A percentile compares a stretch with the other conserved stretches of the same genome.
These are phyloP conservation scores for Alaudala cheleensis DNA, from an alignment of 2,113 vertebrate genomes.

Conservation along the genomic window DNA sequence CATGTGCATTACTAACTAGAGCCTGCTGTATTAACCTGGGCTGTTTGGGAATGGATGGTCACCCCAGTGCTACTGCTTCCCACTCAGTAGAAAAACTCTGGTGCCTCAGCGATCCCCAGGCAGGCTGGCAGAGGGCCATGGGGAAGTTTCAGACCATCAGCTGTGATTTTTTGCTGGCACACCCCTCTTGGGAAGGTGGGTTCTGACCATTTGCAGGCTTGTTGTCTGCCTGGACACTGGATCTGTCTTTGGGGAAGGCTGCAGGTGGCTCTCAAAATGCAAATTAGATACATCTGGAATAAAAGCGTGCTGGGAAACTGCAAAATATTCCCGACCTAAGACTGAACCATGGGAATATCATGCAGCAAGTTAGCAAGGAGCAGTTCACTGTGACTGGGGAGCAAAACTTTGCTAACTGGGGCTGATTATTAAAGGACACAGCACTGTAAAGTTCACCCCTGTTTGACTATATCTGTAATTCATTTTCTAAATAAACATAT, in stretches of 20 bases:
- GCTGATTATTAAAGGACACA: background rate
- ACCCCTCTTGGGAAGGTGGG: background rate
- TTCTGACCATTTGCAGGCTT: background rate
- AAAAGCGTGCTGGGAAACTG: background rate
- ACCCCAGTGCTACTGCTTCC: background rate
- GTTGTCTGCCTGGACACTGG: background rate
- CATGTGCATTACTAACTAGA: background rate
- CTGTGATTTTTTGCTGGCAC: background rate
- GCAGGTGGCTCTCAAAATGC: background rate
- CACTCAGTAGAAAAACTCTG: background rate
- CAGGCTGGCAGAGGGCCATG: background rate
- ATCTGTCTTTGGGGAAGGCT: background rate
- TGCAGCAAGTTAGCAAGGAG: background rate
- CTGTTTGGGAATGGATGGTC: background rate
- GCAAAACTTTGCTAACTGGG: background rate
- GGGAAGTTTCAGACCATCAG: background rate
- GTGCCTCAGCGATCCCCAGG: background rate
- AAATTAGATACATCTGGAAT: background rate
- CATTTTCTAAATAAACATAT: background rate
- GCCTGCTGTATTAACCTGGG: background rate
- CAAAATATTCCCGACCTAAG: background rate
- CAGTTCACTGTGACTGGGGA: background rate
- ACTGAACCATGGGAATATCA: background rate
- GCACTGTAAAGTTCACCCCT: background rate
- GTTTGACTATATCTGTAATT: background rate